These are phyloP conservation scores for Tragelaphus scriptus DNA, from an alignment of 2,113 vertebrate genomes.

Conservation along the genomic window DNA sequence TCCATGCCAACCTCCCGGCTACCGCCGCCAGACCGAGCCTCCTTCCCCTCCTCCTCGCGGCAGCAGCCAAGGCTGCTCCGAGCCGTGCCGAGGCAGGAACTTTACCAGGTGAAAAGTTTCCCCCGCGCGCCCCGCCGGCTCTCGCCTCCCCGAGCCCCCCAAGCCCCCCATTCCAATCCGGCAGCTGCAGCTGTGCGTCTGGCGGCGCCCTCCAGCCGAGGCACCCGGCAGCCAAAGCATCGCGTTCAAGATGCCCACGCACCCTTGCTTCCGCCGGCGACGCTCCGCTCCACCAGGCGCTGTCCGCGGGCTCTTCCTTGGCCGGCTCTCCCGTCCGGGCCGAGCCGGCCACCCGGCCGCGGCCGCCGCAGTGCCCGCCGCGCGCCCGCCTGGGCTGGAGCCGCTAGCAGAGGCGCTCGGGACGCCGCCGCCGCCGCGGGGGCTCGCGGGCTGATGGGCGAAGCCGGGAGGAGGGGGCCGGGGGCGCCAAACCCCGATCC, in stretches of 20 bases:
- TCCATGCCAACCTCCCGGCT: neutral
- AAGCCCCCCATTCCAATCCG: neutral
- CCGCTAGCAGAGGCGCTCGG: constrained; percentile 3
- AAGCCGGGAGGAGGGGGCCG: neutral
- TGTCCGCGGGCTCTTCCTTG: neutral
- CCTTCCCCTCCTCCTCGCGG: neutral
- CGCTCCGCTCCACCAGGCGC: constrained; percentile 47
- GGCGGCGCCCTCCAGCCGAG: neutral
- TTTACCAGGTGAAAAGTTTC: constrained; percentile 77
- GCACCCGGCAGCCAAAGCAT: neutral
- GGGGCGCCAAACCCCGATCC: constrained; percentile 18
- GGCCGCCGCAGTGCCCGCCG: constrained; percentile 26
- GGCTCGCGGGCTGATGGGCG: constrained; percentile 9
- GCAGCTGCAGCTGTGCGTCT: neutral
- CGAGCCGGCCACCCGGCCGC: neutral
- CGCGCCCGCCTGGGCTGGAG: constrained; percentile 24
- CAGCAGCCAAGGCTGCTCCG: neutral
- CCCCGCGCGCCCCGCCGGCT: constrained; percentile 20
- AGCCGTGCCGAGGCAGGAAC: constrained; percentile 30
- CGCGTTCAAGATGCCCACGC: constrained; percentile 13
- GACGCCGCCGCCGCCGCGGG: constrained; percentile 27
- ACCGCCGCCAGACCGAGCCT: neutral
- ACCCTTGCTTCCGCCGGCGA: constrained; percentile 40
- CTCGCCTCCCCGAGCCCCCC: neutral
- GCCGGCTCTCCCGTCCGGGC: neutral